Evolutionary conservation across 1,140 invertebrate species (phyloP).

Genomic region (Heliconius hermathena): DNA sequence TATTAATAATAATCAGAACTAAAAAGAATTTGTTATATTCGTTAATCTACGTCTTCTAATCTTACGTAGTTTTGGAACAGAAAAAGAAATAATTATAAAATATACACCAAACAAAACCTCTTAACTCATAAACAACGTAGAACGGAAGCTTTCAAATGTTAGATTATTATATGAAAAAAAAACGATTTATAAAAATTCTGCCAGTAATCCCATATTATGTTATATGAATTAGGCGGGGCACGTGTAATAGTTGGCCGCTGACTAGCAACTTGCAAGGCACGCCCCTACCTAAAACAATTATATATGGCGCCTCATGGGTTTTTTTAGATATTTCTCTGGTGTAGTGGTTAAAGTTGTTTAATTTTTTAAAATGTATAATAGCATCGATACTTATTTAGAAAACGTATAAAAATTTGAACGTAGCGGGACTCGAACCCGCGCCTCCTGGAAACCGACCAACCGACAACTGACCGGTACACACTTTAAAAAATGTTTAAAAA

Average conservation of each 20-base stretch:
- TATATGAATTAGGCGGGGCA: slow-evolving; percentile 47
- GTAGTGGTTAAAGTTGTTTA: background rate
- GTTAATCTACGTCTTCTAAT: too few relatives aligned
- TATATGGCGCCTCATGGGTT: slow-evolving; percentile 45
- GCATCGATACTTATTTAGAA: too few relatives aligned
- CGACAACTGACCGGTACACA: too few relatives aligned
- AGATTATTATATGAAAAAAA: slow-evolving; percentile 31
- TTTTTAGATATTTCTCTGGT: background rate
- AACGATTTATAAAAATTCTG: slow-evolving; percentile 64
- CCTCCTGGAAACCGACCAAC: too few relatives aligned
- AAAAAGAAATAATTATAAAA: background rate
- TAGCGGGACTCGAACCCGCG: too few relatives aligned
- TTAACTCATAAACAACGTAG: slow-evolving; percentile 18
- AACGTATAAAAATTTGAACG: too few relatives aligned
- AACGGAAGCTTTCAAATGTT: slow-evolving; percentile 23
- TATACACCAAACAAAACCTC: background rate
- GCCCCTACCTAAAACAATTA: slow-evolving; percentile 47
- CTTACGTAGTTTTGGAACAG: too few relatives aligned
- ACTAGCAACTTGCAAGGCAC: slow-evolving; percentile 62
- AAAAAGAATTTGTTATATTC: too few relatives aligned
- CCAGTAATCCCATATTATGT: slow-evolving; percentile 55
- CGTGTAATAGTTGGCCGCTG: slow-evolving; percentile 64
- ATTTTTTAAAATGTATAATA: background rate
- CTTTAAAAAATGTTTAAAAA: background rate
- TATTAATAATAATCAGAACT: too few relatives aligned